phyloP scores from a whole-genome alignment of 2,888 invertebrate genomes.

The Stenurella melanura region DNA sequence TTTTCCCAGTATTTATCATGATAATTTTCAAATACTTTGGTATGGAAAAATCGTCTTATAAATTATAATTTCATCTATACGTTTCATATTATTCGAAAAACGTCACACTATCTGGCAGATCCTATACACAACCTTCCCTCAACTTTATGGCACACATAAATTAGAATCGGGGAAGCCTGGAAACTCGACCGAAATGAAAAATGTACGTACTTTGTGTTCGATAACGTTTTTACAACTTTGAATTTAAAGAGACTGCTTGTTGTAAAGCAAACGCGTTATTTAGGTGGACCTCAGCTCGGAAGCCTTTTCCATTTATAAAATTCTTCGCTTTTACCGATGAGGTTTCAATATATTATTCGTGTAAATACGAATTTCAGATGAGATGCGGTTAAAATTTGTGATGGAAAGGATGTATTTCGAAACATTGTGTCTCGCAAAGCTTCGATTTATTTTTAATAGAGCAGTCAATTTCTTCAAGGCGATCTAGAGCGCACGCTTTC shows the following conservation, averaged over 20 bases:
- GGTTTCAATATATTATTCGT: neutral
- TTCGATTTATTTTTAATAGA: neutral
- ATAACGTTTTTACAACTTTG: conserved; percentile 7
- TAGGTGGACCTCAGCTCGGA: neutral
- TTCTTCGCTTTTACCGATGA: neutral
- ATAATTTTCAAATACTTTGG: no score
- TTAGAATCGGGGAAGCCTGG: conserved; percentile 10
- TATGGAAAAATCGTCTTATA: no score
- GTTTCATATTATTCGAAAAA: neutral
- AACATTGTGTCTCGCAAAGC: neutral
- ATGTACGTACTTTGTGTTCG: neutral
- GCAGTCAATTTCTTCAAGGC: no score
- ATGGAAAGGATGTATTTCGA: neutral
- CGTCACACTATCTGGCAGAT: neutral
- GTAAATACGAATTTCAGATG: neutral
- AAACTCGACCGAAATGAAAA: conserved; percentile 8
- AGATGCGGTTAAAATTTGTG: neutral
- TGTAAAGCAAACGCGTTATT: neutral
- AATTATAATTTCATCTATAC: no score
- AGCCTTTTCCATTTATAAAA: neutral
- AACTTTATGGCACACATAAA: neutral
- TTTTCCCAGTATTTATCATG: no score
- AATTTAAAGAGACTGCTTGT: conserved; percentile 5
- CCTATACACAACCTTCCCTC: neutral
- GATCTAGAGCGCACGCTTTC: no score